Conservation (phyloP, 1,140 invertebrate genomes). For the Cepaea nemoralis region DNA sequence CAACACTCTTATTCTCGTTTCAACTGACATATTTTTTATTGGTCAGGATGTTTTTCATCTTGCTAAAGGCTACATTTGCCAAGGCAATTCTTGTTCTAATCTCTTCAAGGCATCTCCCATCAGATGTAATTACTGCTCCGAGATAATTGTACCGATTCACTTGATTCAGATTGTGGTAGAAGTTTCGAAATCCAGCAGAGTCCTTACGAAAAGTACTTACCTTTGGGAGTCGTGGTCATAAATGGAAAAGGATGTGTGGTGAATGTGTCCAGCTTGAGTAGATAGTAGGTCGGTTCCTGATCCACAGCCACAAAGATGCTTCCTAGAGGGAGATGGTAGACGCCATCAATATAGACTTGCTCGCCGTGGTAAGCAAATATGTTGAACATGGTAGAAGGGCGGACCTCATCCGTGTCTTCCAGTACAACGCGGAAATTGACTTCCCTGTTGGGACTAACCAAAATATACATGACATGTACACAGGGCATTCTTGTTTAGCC, state of each 20-base stretch:
- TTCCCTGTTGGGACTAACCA: slow-evolving; percentile 22
- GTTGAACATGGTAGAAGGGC: slow-evolving; percentile 31
- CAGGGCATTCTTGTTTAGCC: too few relatives aligned
- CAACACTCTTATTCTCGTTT: too few relatives aligned
- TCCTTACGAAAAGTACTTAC: background rate
- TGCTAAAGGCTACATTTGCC: too few relatives aligned
- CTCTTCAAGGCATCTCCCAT: too few relatives aligned
- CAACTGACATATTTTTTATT: too few relatives aligned
- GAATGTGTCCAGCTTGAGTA: slow-evolving; percentile 20
- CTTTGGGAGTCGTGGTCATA: slow-evolving; percentile 17
- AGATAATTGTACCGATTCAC: too few relatives aligned
- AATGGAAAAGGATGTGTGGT: slow-evolving; percentile 21
- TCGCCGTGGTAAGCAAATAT: slow-evolving; percentile 27
- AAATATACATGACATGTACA: background rate
- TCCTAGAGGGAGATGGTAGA: slow-evolving; percentile 10
- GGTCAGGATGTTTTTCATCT: too few relatives aligned
- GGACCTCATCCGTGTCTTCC: slow-evolving; percentile 14
- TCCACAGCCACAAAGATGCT: slow-evolving; percentile 16
- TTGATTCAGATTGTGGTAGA: too few relatives aligned
- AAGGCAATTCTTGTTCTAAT: too few relatives aligned
- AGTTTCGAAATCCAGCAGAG: too few relatives aligned
- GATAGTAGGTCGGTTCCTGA: slow-evolving; percentile 2
- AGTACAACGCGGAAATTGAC: slow-evolving; percentile 26
- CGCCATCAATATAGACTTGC: slow-evolving; percentile 19
- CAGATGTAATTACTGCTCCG: too few relatives aligned